phyloP scores from a whole-genome alignment of 2,113 vertebrate genomes.

The Sminthopsis crassicaudata region DNA sequence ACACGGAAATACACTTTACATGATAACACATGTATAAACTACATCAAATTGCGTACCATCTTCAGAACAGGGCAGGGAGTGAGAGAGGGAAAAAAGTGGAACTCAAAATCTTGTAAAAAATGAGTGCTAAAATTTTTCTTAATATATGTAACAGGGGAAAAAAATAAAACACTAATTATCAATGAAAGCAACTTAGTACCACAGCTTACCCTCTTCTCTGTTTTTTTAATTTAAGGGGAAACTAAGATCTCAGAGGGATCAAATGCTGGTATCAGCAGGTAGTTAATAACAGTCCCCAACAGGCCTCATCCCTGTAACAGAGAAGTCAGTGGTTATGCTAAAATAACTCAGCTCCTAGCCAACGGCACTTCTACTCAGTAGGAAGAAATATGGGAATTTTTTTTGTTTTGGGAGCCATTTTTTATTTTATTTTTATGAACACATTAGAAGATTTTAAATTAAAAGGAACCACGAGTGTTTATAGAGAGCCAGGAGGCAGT shows the following conservation, averaged over 20 bases:
- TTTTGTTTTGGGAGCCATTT: neutral
- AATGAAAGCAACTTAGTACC: neutral
- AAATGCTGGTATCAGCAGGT: neutral
- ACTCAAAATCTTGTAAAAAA: too few species aligned
- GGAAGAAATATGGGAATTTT: neutral
- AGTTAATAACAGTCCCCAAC: neutral
- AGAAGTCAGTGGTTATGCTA: neutral
- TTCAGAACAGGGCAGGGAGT: too few species aligned
- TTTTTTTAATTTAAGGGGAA: neutral
- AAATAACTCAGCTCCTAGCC: neutral
- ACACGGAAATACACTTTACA: too few species aligned
- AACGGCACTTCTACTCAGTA: neutral
- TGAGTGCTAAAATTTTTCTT: too few species aligned
- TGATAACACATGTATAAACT: too few species aligned
- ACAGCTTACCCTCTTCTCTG: neutral
- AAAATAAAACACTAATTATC: neutral
- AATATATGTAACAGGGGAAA: too few species aligned
- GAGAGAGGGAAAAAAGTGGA: too few species aligned
- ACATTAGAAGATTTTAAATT: constrained; percentile 1
- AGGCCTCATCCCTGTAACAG: neutral
- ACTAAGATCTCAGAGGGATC: neutral
- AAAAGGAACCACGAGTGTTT: neutral
- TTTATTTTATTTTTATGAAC: neutral
- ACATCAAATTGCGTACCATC: too few species aligned
- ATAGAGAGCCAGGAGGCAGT: constrained; percentile 7